Evolutionary conservation across 1,140 invertebrate genomes (phyloP).

Genomic region (Papilio xuthus): DNA sequence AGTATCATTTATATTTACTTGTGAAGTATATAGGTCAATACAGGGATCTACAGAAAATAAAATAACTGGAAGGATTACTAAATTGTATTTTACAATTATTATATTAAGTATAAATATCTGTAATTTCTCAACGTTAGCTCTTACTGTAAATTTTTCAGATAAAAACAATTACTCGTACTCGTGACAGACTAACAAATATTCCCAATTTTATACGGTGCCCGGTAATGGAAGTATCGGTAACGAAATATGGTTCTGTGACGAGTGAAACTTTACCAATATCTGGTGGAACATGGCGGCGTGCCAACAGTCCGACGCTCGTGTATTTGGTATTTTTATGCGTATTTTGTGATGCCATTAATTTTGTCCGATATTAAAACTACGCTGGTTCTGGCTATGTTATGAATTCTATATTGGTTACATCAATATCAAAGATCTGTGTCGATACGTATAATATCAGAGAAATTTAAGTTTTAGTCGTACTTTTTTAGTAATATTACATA

Average conservation of each 20-base stretch:
- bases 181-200: constrained; percentile 29
- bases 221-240: constrained; percentile 10
- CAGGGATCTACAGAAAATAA: neutral
- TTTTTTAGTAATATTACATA: neutral
- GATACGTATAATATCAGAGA: neutral
- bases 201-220: constrained; percentile 12
- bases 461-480: no score
- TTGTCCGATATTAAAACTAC: constrained; percentile 39
- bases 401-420: constrained; percentile 32
- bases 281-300: constrained; percentile 46
- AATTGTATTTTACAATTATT: neutral
- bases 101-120: neutral
- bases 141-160: constrained; percentile 21
- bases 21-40: neutral
- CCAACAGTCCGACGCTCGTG: constrained; percentile 51
- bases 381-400: constrained; percentile 26
- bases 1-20: constrained; percentile 9
- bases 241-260: constrained; percentile 47
- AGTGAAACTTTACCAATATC: constrained; percentile 57
- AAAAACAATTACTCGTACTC: constrained; percentile 25
- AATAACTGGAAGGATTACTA: neutral
- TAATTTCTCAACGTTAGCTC: neutral
- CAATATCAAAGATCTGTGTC: neutral
- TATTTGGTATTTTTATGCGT: constrained; percentile 58
- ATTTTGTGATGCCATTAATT: constrained; percentile 58